Base-by-base conservation (phyloP, 2,888 invertebrate genomes). In the Mycalesis mineus region DNA sequence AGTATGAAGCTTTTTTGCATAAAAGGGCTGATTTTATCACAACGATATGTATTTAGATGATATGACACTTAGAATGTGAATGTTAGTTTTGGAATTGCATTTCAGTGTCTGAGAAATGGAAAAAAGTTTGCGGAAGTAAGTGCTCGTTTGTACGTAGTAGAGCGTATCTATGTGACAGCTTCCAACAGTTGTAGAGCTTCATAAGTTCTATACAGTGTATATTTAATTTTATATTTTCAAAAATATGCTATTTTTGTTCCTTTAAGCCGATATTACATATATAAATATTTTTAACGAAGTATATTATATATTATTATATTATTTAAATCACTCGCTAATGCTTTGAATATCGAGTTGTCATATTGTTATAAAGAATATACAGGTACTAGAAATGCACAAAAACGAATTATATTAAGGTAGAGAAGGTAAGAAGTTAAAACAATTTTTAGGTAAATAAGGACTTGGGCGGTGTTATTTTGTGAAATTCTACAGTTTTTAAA, bases 81-180 rank as follows among this genome's bases (percentile, higher is more conserved):
- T 85, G 84, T 82, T 87, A 87, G 88, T 73, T 82, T 82, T 87
- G 78, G 74, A 72, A 83, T 87, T 86, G 84, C 80, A 82, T 88
- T 88, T 87, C 88, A 88, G 87, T 84, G 84, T 86, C 88, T 81
- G 88, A 88, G 66, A 88, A 88, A 78, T 85, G 87, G 87, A 88
- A 88, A 87, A 87, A 84, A 84, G 76, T 88, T 74, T 88, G 82
- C 84, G 88, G 88, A 80, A 88, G 89, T 89, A 83, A 89, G 88
- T 89, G 87, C 84, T 63, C 74, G 76, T 74, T 75, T 76, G 62
- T 67, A 64, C 67, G 69, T 71, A 68, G 61, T 66, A 57, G 61
- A 66, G 79, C 83, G 73, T 81, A 78, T 29, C 75, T 75, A 74
- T 65, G 64, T 67, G 64, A 66, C 63, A 65, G 83, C 78, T 82